Evolutionary conservation across 2,888 invertebrate species (phyloP).

Genomic region (Limnephilus marmoratus): DNA sequence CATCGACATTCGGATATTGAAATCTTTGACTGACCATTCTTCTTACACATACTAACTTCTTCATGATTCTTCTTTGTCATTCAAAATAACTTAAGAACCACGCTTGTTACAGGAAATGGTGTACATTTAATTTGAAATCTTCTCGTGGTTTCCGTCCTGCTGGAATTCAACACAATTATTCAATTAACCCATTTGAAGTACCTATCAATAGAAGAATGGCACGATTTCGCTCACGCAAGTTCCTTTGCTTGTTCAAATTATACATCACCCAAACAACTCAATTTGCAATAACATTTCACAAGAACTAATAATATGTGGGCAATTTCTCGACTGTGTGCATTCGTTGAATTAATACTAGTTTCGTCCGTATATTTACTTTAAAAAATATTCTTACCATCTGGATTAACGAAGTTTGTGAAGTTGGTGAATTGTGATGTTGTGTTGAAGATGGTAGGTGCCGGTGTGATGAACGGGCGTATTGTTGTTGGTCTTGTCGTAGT

Average conservation of each 20-base stretch:
- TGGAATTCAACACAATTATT: background rate
- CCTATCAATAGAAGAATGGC: background rate
- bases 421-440: slow-evolving; percentile 73
- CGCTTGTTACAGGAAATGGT: background rate
- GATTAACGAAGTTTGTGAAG: slow-evolving; percentile 77
- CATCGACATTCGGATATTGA: background rate
- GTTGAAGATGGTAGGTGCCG: slow-evolving; percentile 70
- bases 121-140: background rate
- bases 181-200: background rate
- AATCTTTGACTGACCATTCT: background rate
- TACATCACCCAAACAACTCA: background rate
- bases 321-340: background rate
- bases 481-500: slow-evolving; percentile 71
- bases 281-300: background rate
- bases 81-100: background rate
- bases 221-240: slow-evolving; percentile 48
- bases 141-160: background rate
- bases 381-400: slow-evolving; percentile 72
- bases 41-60: background rate
- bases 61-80: background rate
- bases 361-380: background rate
- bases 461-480: slow-evolving; percentile 67
- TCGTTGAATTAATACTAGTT: background rate
- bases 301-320: background rate
- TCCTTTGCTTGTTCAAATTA: background rate